phyloP scores from a whole-genome alignment of 2,888 invertebrate genomes.

The Rhamnusium bicolor region DNA sequence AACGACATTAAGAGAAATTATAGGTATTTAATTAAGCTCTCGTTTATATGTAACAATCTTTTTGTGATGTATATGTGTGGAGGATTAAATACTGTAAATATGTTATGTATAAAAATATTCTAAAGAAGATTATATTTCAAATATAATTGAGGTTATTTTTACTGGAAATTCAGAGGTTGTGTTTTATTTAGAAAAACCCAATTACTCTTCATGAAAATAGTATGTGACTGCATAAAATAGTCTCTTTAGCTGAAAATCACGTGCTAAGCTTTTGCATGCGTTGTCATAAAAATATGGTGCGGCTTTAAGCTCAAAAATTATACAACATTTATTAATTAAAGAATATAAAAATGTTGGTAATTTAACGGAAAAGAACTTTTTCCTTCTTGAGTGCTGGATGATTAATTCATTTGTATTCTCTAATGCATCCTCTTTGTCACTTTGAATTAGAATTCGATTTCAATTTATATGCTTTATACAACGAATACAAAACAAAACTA shows the following conservation, averaged over 20 bases:
- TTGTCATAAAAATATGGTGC: slow-evolving; percentile 27
- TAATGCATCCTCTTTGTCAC: slow-evolving; percentile 24
- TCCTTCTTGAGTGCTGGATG: slow-evolving; percentile 11
- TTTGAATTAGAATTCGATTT: slow-evolving; percentile 29
- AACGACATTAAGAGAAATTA: no score
- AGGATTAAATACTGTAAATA: background rate
- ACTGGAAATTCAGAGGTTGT: slow-evolving; percentile 1
- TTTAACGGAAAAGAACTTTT: background rate
- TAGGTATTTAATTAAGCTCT: no score
- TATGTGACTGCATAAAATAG: slow-evolving; percentile 38
- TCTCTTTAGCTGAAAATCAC: slow-evolving; percentile 38
- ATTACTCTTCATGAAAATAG: slow-evolving; percentile 24
- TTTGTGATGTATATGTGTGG: no score
- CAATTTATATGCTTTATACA: slow-evolving; percentile 21
- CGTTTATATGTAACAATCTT: no score
- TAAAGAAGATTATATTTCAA: background rate
- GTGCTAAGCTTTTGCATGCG: slow-evolving; percentile 32
- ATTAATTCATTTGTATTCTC: slow-evolving; percentile 23
- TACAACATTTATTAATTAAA: slow-evolving; percentile 26
- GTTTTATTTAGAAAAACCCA: slow-evolving; percentile 15
- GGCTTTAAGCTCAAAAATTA: slow-evolving; percentile 20
- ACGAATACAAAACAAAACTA: slow-evolving; percentile 22
- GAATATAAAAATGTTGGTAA: background rate
- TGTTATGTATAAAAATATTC: background rate
- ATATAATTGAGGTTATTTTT: slow-evolving; percentile 4